Evolutionary conservation across 2,113 vertebrate genomes (phyloP).

Genomic region (Daboia siamensis): DNA sequence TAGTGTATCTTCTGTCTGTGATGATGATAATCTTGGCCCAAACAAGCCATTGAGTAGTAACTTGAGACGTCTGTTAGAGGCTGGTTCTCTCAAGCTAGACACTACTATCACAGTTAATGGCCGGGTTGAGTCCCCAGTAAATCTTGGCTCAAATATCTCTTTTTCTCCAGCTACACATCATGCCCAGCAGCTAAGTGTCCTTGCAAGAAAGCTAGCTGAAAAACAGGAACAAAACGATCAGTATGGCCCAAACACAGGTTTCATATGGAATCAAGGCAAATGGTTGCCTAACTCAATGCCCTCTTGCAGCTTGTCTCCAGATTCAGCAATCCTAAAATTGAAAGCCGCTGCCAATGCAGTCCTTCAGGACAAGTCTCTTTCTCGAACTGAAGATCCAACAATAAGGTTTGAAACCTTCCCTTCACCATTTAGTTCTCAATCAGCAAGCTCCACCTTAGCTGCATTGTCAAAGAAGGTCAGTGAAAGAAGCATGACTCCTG

Average conservation of each 20-base stretch:
- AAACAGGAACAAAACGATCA: slow-evolving; percentile 82
- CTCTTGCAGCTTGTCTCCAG: slow-evolving; percentile 88
- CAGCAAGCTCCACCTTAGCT: slow-evolving; percentile 94
- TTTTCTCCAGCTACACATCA: slow-evolving; percentile 92
- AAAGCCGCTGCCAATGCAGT: slow-evolving; percentile 96
- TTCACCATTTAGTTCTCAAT: slow-evolving; percentile 96
- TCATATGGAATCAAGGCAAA: slow-evolving; percentile 94
- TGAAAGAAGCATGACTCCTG: slow-evolving; percentile 85
- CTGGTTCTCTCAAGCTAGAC: slow-evolving; percentile 88
- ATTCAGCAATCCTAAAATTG: slow-evolving; percentile 96
- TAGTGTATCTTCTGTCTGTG: slow-evolving; percentile 84
- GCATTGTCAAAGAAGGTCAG: slow-evolving; percentile 99
- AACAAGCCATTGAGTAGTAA: slow-evolving; percentile 95
- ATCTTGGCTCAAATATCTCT: slow-evolving; percentile 76
- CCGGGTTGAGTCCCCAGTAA: slow-evolving; percentile 80
- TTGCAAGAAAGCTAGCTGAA: slow-evolving; percentile 92
- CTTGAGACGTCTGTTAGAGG: slow-evolving; percentile 89
- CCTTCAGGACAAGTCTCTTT: slow-evolving; percentile 91
- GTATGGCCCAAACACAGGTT: slow-evolving; percentile 72
- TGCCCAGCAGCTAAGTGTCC: slow-evolving; percentile 93
- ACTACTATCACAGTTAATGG: slow-evolving; percentile 74
- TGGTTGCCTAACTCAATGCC: slow-evolving; percentile 85
- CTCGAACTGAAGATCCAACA: slow-evolving; percentile 79
- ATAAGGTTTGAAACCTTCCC: slow-evolving; percentile 93
- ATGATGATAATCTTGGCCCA: slow-evolving; percentile 82